Percentiles rank a stretch among this genome's conserved stretches.
Evolutionary conservation across 2,113 vertebrate species (phyloP).

Genomic region (Lophius piscatorius): DNA sequence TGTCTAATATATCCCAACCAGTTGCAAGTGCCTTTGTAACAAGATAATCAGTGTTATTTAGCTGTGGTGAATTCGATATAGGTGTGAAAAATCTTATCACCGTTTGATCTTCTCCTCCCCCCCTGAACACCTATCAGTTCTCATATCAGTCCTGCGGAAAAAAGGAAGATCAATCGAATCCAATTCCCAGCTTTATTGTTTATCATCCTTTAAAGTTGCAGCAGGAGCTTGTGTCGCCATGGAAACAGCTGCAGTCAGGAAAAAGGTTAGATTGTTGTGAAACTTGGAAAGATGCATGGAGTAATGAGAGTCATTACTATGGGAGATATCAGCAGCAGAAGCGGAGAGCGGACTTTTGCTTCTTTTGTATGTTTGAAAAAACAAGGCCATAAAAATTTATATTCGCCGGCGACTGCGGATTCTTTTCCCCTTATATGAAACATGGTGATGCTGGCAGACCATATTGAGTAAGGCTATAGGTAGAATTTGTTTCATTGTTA

Average conservation of each 20-base stretch:
- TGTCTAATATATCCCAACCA: too few species aligned
- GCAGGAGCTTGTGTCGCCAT: constrained; percentile 76
- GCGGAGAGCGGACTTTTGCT: constrained; percentile 13
- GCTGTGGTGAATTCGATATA: constrained; percentile 10
- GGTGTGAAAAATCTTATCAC: constrained; percentile 47
- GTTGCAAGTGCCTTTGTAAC: too few species aligned
- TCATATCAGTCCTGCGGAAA: constrained; percentile 38
- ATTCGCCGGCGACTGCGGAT: constrained; percentile 27
- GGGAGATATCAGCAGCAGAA: constrained; percentile 48
- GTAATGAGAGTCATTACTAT: constrained; percentile 71
- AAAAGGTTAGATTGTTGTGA: constrained; percentile 73
- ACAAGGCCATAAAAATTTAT: constrained; percentile 46
- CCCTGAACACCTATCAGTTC: constrained; percentile 38
- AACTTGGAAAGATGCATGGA: constrained; percentile 70
- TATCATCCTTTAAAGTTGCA: constrained; percentile 71
- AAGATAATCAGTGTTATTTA: too few species aligned
- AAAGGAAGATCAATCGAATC: constrained; percentile 70
- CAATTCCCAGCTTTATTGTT: constrained; percentile 76
- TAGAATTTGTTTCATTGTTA: too few species aligned
- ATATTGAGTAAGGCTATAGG: constrained; percentile 40
- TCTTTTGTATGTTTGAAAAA: constrained; percentile 64
- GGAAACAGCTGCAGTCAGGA: constrained; percentile 75
- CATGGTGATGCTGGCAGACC: constrained; percentile 1
- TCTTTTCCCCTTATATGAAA: constrained; percentile 2
- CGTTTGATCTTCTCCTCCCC: constrained; percentile 52